Conservation (phyloP, 2,888 invertebrate species). For the Cloeon dipterum region DNA sequence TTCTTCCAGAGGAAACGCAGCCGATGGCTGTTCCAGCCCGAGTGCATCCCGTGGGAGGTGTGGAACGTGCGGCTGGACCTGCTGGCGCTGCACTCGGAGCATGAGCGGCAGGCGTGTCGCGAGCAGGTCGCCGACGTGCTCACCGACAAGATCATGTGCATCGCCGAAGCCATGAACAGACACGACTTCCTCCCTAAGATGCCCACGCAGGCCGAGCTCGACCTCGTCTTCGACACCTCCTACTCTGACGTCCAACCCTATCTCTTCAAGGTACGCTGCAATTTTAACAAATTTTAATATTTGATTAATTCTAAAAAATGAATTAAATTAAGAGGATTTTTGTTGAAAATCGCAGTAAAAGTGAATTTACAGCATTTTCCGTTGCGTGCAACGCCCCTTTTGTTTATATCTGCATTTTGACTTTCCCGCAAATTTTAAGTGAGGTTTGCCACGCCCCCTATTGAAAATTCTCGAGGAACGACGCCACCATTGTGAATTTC, state of each 20-base stretch:
- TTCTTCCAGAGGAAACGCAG: slow-evolving; percentile 83
- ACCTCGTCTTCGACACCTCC: slow-evolving; percentile 82
- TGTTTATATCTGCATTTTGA: too few species aligned
- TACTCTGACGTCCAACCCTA: slow-evolving; percentile 92
- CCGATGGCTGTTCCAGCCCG: slow-evolving; percentile 74
- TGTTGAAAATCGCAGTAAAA: too few species aligned
- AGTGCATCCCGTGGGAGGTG: slow-evolving; percentile 94
- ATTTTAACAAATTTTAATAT: slow-evolving; percentile 4
- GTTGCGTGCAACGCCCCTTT: too few species aligned
- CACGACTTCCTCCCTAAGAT: slow-evolving; percentile 93
- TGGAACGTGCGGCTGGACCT: slow-evolving; percentile 90
- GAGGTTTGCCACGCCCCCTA: too few species aligned
- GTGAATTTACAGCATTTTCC: too few species aligned
- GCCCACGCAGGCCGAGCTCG: slow-evolving; percentile 78
- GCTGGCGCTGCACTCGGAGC: slow-evolving; percentile 62
- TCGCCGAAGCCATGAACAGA: slow-evolving; percentile 86
- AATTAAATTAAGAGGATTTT: too few species aligned
- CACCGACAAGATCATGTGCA: slow-evolving; percentile 81
- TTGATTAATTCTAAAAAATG: neutral
- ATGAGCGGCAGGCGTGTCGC: slow-evolving; percentile 64
- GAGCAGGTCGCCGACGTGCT: slow-evolving; percentile 73
- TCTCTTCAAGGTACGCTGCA: slow-evolving; percentile 80
- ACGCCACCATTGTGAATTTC: neutral
- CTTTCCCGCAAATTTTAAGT: too few species aligned
- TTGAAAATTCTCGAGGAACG: too few species aligned